Percentiles rank a stretch among this genome's conserved stretches.
phyloP scores from a whole-genome alignment of 2,797 vertebrate genomes.

The Alca torda region DNA sequence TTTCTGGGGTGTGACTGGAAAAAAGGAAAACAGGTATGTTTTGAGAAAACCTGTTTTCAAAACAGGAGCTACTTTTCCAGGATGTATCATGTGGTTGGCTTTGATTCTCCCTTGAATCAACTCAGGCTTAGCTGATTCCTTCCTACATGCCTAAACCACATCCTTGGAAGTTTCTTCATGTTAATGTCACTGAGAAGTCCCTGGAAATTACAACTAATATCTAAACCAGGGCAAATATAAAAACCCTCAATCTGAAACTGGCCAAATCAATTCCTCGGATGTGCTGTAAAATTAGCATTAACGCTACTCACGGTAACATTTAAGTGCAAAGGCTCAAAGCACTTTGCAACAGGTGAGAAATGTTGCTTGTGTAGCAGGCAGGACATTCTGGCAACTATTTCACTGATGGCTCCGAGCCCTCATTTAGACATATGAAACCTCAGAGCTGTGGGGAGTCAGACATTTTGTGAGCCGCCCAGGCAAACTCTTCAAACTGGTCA shows the following conservation, averaged over 20 bases:
- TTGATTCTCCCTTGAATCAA: not conserved
- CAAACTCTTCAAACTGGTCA: not conserved
- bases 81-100: not conserved
- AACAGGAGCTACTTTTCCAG: not conserved
- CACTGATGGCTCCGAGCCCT: not conserved
- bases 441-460: not conserved
- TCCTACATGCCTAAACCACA: not conserved
- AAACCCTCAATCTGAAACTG: not conserved
- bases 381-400: not conserved
- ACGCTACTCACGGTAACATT: not conserved
- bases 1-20: not conserved
- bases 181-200: not conserved
- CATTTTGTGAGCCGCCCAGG: not conserved
- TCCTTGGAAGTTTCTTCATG: not conserved
- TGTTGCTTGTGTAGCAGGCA: not conserved
- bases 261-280: not conserved
- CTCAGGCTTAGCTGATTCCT: not conserved
- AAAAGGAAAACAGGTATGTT: not conserved
- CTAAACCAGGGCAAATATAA: not conserved
- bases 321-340: not conserved
- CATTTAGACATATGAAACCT: not conserved
- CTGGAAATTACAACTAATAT: not conserved
- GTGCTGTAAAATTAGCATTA: not conserved
- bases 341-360: not conserved
- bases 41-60: not conserved